Evolutionary conservation across 1,140 invertebrate species (phyloP), one percentile per base, ranked within the genome.

Genomic region (Drosophila novamexicana): DNA sequence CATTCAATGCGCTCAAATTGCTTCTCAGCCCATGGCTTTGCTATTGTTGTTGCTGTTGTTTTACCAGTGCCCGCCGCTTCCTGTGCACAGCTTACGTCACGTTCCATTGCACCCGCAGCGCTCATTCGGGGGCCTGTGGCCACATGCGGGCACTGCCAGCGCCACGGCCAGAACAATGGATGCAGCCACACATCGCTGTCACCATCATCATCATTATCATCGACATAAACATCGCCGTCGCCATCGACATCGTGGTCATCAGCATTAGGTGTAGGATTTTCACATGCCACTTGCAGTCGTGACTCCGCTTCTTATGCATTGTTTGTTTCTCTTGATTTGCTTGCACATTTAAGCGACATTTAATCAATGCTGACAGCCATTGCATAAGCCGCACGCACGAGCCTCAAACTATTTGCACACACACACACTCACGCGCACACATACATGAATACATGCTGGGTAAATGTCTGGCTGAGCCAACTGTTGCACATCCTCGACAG

Each of bases 281-380:
- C 5, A 16, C 3, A 36, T 62, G 14, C 7, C 9, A 14, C 29
- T 66, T 18, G 16, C 36, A 12, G 14, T 37, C 44, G 32, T 32
- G 37, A 36, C 16, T 65, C 14, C 29, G 22, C 7, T 37, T 18
- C 9, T 22, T 14, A 16, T 47, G 63, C 34, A 40, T 44, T 49
- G 67, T 54, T 62, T 69, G 56, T 37, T 59, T 50, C 56, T 72
- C 49, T 75, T 71, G 76, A 86, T 88, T 82, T 86, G 82, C 82
- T 85, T 81, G 82, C 83, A 79, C 75, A 88, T 76, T 86, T 79
- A 86, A 86, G 63, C 79, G 82, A 88, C 83, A 82, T 88, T 86
- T 86, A 88, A 88, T 88, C 83, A 86, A 88, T 77, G 76, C 69
- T 66, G 62, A 40, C 75, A 75, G 75, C 71, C 63, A 52, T 57